phyloP scores from a whole-genome alignment of 1,140 invertebrate species.

The Pseudomyrmex dendroicus region DNA sequence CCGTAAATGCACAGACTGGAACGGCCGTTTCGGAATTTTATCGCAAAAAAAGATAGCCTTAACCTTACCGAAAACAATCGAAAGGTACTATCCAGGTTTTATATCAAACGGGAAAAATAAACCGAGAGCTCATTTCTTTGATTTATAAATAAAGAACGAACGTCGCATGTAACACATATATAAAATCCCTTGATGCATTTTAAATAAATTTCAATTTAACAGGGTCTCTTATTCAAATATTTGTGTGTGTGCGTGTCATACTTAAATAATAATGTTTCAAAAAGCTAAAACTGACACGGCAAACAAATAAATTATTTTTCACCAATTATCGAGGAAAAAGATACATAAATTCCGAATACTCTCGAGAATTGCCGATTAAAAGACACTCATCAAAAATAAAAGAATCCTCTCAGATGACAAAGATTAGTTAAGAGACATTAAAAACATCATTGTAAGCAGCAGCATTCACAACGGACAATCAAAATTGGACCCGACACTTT shows the following conservation, averaged over 20 bases:
- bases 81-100: background rate
- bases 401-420: conserved; percentile 23
- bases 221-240: background rate
- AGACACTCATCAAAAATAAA: background rate
- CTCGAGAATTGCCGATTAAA: too few species aligned
- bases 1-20: conserved; percentile 13
- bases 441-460: conserved; percentile 48
- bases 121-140: background rate
- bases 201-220: background rate
- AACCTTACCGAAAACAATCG: conserved; percentile 25
- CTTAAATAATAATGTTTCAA: background rate
- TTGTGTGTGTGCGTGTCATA: background rate
- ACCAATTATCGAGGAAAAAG: background rate
- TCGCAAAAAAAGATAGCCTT: background rate
- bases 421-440: conserved; percentile 33
- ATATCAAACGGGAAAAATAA: background rate
- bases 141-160: conserved; percentile 4
- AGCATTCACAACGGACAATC: conserved; percentile 16
- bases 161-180: background rate
- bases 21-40: conserved; percentile 15
- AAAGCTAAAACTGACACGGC: background rate
- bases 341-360: background rate
- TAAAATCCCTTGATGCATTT: conserved; percentile 1
- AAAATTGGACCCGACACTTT: conserved; percentile 34
- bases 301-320: background rate